These are phyloP conservation scores for Ataeniobius toweri DNA, from an alignment of 2,797 vertebrate genomes.

Conservation along the genomic window DNA sequence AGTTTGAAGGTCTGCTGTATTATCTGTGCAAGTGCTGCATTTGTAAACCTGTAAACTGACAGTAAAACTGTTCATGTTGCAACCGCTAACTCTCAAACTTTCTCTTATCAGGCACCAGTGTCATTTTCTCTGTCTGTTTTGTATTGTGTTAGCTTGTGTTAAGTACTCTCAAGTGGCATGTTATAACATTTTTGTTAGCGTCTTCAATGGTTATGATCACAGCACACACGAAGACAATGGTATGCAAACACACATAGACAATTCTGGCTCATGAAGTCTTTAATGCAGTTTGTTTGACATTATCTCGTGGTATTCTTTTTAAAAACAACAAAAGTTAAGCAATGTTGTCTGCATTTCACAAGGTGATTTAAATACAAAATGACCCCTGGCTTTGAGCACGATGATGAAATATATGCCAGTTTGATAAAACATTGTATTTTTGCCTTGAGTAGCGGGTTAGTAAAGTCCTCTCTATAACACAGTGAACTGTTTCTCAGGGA, in stretches of 20 bases:
- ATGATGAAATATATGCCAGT: conserved; percentile 67
- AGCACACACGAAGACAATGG: conserved; percentile 21
- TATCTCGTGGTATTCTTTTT: conserved; percentile 55
- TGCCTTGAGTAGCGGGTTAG: conserved; percentile 55
- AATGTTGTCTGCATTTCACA: conserved; percentile 29
- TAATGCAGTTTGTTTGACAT: conserved; percentile 65
- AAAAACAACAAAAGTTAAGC: conserved; percentile 50
- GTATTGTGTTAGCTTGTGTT: conserved; percentile 61
- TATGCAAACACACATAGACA: conserved; percentile 21
- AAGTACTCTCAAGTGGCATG: conserved; percentile 59
- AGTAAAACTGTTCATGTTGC: conserved; percentile 65
- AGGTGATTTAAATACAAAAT: conserved; percentile 61
- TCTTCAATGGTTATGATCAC: conserved; percentile 38
- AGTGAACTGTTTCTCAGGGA: conserved; percentile 67
- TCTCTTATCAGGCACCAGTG: conserved; percentile 52
- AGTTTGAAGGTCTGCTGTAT: neutral
- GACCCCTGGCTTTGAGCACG: conserved; percentile 40
- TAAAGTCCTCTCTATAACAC: conserved; percentile 58
- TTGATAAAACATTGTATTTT: conserved; percentile 53
- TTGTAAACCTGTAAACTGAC: conserved; percentile 6
- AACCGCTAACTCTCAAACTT: conserved; percentile 53
- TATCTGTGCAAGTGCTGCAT: neutral
- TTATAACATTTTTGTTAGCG: conserved; percentile 63
- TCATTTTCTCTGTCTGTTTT: conserved; percentile 70
- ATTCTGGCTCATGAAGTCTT: conserved; percentile 53